Evolutionary conservation across 1,140 invertebrate species (phyloP).

Genomic region (Drosophila gunungcola): DNA sequence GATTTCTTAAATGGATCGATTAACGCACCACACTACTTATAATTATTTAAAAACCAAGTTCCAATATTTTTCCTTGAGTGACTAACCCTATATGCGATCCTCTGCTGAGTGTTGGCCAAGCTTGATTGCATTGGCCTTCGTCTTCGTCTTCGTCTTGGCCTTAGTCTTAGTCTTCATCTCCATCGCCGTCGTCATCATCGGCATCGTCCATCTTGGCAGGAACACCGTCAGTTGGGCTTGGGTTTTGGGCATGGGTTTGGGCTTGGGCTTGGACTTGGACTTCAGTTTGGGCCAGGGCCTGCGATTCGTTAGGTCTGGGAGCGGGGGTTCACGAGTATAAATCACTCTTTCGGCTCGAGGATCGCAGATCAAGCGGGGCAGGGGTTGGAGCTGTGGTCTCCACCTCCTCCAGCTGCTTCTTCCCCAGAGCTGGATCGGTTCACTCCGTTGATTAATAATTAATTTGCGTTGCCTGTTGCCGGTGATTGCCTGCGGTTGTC

Average conservation of each 20-base stretch:
- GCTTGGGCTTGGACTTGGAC: constrained; percentile 7
- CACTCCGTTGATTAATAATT: constrained; percentile 83
- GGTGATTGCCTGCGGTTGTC: constrained; percentile 53
- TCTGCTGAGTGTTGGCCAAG: constrained; percentile 46
- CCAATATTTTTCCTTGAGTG: constrained; percentile 22
- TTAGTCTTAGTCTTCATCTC: constrained; percentile 20
- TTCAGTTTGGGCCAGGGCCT: constrained; percentile 12
- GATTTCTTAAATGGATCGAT: too few relatives aligned
- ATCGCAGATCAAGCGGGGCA: constrained; percentile 36
- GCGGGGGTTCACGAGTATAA: constrained; percentile 66
- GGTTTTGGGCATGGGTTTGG: constrained; percentile 33
- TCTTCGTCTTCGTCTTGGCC: constrained; percentile 18
- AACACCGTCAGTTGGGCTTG: constrained; percentile 56
- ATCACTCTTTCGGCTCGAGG: constrained; percentile 62
- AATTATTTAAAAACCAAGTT: background rate
- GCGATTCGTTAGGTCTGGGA: constrained; percentile 77
- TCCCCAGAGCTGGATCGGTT: constrained; percentile 32
- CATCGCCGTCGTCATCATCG: constrained; percentile 40
- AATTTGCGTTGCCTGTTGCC: constrained; percentile 77
- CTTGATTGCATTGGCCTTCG: constrained; percentile 66
- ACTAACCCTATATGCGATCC: constrained; percentile 17
- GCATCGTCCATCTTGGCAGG: constrained; percentile 76
- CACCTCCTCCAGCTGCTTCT: constrained; percentile 28
- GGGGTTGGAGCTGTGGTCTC: constrained; percentile 31
- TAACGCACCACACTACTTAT: too few relatives aligned